Conservation (phyloP, 2,888 invertebrate genomes). For the Drosophila nigritarsus region DNA sequence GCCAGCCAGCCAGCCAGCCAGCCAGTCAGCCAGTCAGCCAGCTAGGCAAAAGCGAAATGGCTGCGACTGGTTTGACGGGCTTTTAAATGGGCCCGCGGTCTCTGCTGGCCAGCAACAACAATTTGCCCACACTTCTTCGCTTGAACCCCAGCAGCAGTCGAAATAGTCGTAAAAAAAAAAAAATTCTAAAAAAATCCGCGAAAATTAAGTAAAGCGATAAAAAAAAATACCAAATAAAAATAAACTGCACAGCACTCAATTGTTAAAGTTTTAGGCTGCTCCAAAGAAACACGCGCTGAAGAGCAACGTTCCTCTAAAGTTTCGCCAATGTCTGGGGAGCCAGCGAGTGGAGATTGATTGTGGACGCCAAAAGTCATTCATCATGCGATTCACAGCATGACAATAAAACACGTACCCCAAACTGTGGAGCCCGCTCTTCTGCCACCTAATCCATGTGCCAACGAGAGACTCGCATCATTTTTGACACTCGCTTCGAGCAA, state of each 20-base stretch:
- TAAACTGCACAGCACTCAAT: conserved; percentile 50
- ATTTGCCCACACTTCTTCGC: conserved; percentile 57
- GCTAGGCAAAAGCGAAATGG: conserved; percentile 71
- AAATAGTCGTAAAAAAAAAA: conserved; percentile 63
- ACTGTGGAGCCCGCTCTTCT: neutral
- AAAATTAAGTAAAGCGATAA: conserved; percentile 32
- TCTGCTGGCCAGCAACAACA: conserved; percentile 43
- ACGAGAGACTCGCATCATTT: conserved; percentile 12
- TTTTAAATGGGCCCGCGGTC: conserved; percentile 71
- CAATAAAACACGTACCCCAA: conserved; percentile 32
- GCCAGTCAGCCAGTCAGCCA: conserved; percentile 29
- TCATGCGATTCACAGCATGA: conserved; percentile 60
- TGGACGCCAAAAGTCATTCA: conserved; percentile 64
- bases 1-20: conserved; percentile 12
- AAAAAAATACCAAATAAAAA: conserved; percentile 30
- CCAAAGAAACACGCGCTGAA: conserved; percentile 21
- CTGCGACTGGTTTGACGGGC: conserved; percentile 75
- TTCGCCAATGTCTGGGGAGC: conserved; percentile 29
- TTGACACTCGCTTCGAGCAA: conserved; percentile 6
- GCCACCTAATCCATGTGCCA: neutral
- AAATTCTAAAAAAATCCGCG: conserved; percentile 55
- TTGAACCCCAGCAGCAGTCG: conserved; percentile 57
- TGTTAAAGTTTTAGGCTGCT: conserved; percentile 53
- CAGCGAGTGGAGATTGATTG: conserved; percentile 59
- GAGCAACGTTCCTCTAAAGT: conserved; percentile 23